Base-by-base conservation (phyloP, 2,797 vertebrate genomes). In the Buceros bicornis region DNA sequence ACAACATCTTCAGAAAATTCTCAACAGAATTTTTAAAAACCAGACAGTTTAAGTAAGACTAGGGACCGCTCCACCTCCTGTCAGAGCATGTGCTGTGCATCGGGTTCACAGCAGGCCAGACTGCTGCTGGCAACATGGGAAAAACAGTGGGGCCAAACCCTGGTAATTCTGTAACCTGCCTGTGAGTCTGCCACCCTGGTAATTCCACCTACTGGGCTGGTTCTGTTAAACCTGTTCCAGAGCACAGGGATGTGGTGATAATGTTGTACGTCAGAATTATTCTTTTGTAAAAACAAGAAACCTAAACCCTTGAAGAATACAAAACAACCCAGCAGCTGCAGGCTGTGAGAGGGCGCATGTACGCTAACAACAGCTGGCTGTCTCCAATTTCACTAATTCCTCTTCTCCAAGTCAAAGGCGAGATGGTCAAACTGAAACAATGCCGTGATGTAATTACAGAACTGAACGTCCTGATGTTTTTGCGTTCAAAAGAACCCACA, bases 271-370 rank as follows among this genome's bases (percentile, higher is more conserved):
- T 24, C 61, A 87, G 20, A 16, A 54, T n/a, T 47, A 48, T 22
- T 65, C 25, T 80, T 57, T 45, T 48, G 13, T 40, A 65, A 73
- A 86, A 77, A 3, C 7, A 45, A 50, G 56, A 16, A 29, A 18
- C 3, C 9, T 17, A 53, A 77, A 72, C 6, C 19, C 19, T 10
- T 28, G 42, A 72, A 60, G n/a, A 89, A 53, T 6, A 16, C 5
- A 8, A 18, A 22, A 26, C 51, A 74, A 82, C 62, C 10, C 1
- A 16, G 40, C 53, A 58, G 25, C 35, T 33, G 56, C 5, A 1
- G 4, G 25, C 19, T 22, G 37, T 1, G 5, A 80, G 58, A 65
- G 37, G 5, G 24, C 5, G 18, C 24, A 19, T 0, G 1, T 47
- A 16, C 24, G 85, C 1, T 5, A 84, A 42, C 19, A 84, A 42